These are phyloP conservation scores for Melanitta fusca DNA, from an alignment of 2,797 vertebrate species.

Conservation along the genomic window DNA sequence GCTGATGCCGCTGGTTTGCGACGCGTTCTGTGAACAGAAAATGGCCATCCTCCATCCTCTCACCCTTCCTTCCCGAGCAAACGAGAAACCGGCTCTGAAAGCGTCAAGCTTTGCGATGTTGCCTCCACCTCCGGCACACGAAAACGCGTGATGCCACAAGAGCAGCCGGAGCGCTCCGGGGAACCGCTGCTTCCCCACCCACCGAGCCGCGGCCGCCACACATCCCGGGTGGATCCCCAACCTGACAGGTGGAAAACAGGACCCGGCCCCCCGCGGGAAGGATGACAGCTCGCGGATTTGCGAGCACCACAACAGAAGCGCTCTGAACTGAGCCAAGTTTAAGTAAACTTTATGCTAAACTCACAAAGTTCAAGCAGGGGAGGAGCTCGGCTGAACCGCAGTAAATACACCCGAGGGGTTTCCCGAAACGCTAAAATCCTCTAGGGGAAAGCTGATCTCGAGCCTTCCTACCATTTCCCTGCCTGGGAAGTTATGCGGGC, in stretches of 20 bases:
- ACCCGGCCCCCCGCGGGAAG: neutral
- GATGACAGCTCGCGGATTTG: neutral
- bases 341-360: neutral
- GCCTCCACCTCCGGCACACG: neutral
- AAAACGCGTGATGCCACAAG: neutral
- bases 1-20: conserved; percentile 11
- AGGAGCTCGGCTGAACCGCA: neutral
- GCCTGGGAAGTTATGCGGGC: neutral
- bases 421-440: conserved; percentile 23
- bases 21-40: neutral
- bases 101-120: neutral
- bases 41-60: neutral
- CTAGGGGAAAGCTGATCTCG: neutral
- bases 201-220: neutral
- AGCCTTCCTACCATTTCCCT: neutral
- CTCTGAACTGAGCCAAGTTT: neutral
- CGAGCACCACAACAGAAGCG: neutral
- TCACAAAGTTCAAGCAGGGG: neutral
- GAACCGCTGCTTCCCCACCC: neutral
- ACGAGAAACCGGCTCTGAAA: conserved; percentile 5
- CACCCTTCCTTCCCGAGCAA: neutral
- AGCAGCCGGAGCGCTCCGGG: neutral
- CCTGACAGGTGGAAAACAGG: neutral
- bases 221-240: neutral
- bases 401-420: neutral